These are phyloP conservation scores for Danionella cerebrum DNA, from an alignment of 2,113 vertebrate genomes.

Conservation along the genomic window DNA sequence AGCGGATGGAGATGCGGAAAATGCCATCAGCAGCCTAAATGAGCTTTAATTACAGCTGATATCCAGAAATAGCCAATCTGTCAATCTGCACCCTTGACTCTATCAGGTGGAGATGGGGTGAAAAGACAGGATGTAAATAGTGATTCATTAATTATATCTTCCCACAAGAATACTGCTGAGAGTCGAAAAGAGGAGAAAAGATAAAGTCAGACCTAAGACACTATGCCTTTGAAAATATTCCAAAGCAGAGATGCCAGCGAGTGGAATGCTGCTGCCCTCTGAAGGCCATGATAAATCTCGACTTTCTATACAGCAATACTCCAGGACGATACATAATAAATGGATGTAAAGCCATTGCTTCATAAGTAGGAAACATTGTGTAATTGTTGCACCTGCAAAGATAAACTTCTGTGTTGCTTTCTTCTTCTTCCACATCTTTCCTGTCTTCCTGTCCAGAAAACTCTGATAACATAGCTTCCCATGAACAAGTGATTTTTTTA, in stretches of 20 bases:
- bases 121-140: slow-evolving; percentile 37
- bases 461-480: no score
- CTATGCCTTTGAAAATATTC: not conserved
- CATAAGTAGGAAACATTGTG: not conserved
- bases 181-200: not conserved
- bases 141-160: slow-evolving; percentile 44
- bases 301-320: no score
- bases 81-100: slow-evolving; percentile 40
- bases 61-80: slow-evolving; percentile 45
- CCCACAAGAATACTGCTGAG: slow-evolving; percentile 29
- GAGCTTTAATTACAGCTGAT: slow-evolving; percentile 48
- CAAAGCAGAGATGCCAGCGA: not conserved
- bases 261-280: slow-evolving; percentile 41
- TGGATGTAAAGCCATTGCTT: no score
- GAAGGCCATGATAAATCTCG: not conserved
- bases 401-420: no score
- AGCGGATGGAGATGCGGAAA: slow-evolving; percentile 33
- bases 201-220: not conserved
- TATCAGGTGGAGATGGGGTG: slow-evolving; percentile 24
- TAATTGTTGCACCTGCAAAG: no score
- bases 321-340: no score
- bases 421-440: no score
- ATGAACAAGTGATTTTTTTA: no score
- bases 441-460: no score
- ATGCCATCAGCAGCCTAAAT: slow-evolving; percentile 46